Percentiles rank a stretch among this genome's conserved stretches.
These are phyloP conservation scores for Incurvaria masculella DNA, from an alignment of 2,888 invertebrate species.

Conservation along the genomic window DNA sequence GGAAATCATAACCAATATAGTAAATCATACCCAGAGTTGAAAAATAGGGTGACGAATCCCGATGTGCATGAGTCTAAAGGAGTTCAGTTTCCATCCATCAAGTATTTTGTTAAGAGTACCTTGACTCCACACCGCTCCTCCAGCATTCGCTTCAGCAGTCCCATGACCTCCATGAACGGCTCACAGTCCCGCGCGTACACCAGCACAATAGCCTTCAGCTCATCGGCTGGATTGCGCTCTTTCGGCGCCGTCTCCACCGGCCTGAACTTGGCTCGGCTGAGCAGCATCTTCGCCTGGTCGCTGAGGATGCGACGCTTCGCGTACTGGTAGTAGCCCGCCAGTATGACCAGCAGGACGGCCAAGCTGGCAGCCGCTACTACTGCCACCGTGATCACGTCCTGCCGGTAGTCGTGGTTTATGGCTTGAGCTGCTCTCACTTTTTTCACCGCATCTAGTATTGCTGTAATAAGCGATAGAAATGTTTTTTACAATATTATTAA, in stretches of 20 bases:
- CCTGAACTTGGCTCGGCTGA: not conserved
- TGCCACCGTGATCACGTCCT: not conserved
- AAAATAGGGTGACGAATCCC: too few relatives aligned
- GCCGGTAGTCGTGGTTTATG: not conserved
- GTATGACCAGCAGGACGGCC: not conserved
- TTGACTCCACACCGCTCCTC: not conserved
- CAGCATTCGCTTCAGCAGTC: not conserved
- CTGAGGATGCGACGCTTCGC: not conserved
- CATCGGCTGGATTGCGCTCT: not conserved
- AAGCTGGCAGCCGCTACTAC: not conserved
- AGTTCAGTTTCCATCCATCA: too few relatives aligned
- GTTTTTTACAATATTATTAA: too few relatives aligned
- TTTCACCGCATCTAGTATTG: too few relatives aligned
- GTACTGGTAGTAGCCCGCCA: not conserved
- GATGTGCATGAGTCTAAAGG: too few relatives aligned
- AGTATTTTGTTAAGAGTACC: too few relatives aligned
- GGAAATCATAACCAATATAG: too few relatives aligned
- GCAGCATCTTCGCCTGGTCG: not conserved
- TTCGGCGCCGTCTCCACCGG: not conserved
- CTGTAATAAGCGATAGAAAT: too few relatives aligned
- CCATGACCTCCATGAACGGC: not conserved
- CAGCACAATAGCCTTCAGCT: not conserved
- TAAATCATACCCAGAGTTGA: too few relatives aligned
- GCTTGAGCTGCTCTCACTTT: too few relatives aligned
- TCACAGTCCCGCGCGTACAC: not conserved